These are phyloP conservation scores for Spisula solida DNA, from an alignment of 2,888 invertebrate genomes.

Conservation along the genomic window DNA sequence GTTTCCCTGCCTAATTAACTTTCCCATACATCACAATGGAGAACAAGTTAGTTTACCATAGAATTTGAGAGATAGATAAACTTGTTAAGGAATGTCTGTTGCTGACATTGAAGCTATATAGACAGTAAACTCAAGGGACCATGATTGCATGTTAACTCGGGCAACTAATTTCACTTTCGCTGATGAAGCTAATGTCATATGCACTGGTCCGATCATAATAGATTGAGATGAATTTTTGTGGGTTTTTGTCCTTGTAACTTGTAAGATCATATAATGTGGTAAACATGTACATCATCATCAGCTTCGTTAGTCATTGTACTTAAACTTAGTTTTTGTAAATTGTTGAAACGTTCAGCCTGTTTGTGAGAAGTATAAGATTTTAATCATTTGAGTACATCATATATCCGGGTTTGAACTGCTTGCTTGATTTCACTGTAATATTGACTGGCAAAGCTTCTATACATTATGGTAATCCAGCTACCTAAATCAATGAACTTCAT, in stretches of 20 bases:
- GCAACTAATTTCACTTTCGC: not conserved
- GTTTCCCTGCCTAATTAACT: not conserved
- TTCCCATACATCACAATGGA: not conserved
- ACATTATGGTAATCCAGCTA: no score
- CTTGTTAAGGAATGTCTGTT: conserved; percentile 4
- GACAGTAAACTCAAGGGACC: not conserved
- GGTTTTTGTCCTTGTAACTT: not conserved
- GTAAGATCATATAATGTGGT: not conserved
- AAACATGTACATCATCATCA: not conserved
- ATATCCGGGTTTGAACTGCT: no score
- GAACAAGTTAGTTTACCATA: not conserved
- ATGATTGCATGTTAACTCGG: not conserved
- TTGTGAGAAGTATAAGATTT: no score
- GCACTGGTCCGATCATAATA: not conserved
- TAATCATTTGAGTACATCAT: no score
- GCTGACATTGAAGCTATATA: conserved; percentile 1
- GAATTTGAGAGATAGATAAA: not conserved
- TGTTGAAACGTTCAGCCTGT: no score
- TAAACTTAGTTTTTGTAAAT: no score
- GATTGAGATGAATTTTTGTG: not conserved
- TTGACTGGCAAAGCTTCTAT: no score
- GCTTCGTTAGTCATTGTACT: not conserved
- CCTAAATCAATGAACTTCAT: no score
- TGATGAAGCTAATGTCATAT: conserved; percentile 8
- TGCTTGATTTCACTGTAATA: no score